Evolutionary conservation across 2,888 invertebrate species (phyloP).

Genomic region (Entomobrya multifasciata): DNA sequence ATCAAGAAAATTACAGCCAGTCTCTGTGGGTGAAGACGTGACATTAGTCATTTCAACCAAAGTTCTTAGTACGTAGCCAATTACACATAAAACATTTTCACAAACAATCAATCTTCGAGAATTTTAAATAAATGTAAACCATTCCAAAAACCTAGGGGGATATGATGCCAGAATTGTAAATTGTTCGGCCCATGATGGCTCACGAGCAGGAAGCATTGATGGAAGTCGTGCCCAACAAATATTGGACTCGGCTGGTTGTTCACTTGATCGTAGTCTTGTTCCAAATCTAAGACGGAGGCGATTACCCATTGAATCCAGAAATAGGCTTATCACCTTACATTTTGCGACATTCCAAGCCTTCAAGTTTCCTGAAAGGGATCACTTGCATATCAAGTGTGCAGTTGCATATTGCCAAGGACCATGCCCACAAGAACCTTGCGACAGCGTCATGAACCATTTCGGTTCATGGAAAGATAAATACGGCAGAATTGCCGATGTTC

Average conservation of each 20-base stretch:
- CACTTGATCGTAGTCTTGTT: conserved; percentile 77
- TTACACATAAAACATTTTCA: conserved; percentile 37
- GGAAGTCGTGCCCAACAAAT: conserved; percentile 78
- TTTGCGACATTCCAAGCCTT: conserved; percentile 89
- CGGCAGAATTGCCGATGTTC: conserved; percentile 78
- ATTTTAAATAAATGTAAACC: conserved; percentile 72
- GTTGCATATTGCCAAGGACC: conserved; percentile 88
- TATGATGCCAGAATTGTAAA: conserved; percentile 89
- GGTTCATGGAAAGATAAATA: conserved; percentile 79
- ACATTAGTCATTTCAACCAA: conserved; percentile 79
- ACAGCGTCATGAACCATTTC: conserved; percentile 77
- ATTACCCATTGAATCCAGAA: conserved; percentile 78
- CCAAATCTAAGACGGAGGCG: conserved; percentile 79
- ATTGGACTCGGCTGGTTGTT: conserved; percentile 79
- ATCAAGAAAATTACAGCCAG: conserved; percentile 76
- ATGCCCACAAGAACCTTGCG: conserved; percentile 85
- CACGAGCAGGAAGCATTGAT: conserved; percentile 80
- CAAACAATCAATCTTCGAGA: not conserved
- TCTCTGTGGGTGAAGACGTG: conserved; percentile 78
- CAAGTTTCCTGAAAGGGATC: conserved; percentile 90
- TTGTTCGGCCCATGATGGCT: conserved; percentile 89
- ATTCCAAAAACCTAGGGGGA: conserved; percentile 83
- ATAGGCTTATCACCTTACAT: conserved; percentile 80
- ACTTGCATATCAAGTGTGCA: conserved; percentile 89
- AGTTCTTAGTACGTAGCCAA: conserved; percentile 75